A percentile compares a stretch with the other conserved stretches of the same genome.
Conservation (phyloP, 30 jellyfish, hydroid and myxozoan genomes). For the Nemopilema nomurai region DNA sequence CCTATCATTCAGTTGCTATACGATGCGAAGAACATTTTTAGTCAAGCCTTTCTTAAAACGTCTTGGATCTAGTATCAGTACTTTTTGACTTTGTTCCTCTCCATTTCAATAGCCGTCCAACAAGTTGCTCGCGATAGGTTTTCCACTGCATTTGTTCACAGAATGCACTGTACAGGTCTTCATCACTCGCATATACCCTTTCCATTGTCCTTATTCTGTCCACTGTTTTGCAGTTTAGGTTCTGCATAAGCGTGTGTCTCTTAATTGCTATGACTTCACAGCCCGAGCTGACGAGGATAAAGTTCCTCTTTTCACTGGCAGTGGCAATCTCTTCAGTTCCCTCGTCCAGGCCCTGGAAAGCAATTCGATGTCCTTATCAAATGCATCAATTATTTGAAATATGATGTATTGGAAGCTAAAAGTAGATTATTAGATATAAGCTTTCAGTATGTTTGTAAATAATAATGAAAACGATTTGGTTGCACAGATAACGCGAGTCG, state of each 20-base stretch:
- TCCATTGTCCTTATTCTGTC: conserved; percentile 17
- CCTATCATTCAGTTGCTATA: no score
- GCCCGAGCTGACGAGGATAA: conserved; percentile 63
- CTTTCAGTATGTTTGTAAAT: no score
- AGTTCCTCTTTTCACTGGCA: conserved; percentile 24
- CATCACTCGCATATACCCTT: conserved; percentile 48
- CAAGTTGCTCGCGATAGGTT: conserved; percentile 50
- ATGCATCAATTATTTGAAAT: background rate
- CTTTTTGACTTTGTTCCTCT: background rate
- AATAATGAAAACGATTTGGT: no score
- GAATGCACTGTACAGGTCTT: conserved; percentile 48
- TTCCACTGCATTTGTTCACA: conserved; percentile 45
- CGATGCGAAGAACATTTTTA: no score
- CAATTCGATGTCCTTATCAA: background rate
- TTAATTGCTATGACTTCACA: conserved; percentile 62
- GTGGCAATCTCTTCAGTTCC: background rate
- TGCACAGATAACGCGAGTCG: background rate
- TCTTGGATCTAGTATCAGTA: no score
- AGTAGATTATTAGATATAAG: no score
- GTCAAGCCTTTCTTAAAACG: no score
- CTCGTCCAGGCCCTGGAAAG: background rate
- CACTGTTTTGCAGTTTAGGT: conserved; percentile 1
- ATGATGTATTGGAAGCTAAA: background rate
- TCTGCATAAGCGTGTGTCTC: conserved; percentile 14
- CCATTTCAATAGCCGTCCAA: conserved; percentile 7